A percentile compares a stretch with the other conserved stretches of the same genome.
These are phyloP conservation scores for Glaucopsyche alexis DNA, from an alignment of 2,888 invertebrate genomes.

Conservation along the genomic window DNA sequence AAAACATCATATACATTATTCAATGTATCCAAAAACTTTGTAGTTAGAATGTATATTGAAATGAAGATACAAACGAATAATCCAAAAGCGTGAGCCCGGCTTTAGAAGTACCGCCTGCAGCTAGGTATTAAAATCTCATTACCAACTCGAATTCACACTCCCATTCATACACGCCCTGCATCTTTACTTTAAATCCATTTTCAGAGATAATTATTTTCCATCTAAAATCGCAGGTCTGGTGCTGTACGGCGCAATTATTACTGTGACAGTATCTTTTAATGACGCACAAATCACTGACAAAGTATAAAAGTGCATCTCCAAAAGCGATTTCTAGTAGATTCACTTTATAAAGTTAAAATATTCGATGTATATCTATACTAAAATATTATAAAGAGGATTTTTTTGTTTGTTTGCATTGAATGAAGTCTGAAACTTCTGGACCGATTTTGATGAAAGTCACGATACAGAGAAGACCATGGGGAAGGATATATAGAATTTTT, in stretches of 20 bases:
- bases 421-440: no score
- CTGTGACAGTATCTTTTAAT: slow-evolving; percentile 11
- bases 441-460: no score
- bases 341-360: background rate
- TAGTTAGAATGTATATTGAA: background rate
- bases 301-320: background rate
- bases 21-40: no score
- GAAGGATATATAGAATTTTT: no score
- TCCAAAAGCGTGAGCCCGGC: background rate
- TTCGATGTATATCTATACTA: slow-evolving; percentile 1
- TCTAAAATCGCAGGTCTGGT: background rate
- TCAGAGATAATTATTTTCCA: slow-evolving; percentile 21
- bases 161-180: slow-evolving; percentile 12
- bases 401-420: no score
- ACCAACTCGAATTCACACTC: slow-evolving; percentile 22
- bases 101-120: slow-evolving; percentile 20
- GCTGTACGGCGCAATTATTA: background rate
- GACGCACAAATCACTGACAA: background rate
- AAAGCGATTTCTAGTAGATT: background rate
- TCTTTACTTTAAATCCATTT: slow-evolving; percentile 8
- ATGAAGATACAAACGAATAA: background rate
- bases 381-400: no score
- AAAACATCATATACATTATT: no score
- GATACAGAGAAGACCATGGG: no score
- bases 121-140: slow-evolving; percentile 35